Evolutionary conservation across 2,113 vertebrate genomes (phyloP).

Genomic region (Eptesicus fuscus): DNA sequence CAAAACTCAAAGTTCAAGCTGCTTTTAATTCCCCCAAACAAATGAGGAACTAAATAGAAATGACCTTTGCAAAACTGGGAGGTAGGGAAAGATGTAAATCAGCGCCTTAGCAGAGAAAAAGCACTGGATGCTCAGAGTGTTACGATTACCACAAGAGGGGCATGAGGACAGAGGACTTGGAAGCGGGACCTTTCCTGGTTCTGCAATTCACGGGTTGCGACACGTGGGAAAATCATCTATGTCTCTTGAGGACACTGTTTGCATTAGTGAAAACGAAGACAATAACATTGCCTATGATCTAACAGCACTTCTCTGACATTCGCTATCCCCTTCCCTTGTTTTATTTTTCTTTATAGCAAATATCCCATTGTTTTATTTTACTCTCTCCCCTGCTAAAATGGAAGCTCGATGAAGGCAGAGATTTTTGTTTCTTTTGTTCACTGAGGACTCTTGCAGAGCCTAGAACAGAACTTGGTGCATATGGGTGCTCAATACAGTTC

Average conservation of each 20-base stretch:
- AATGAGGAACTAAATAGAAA: not conserved
- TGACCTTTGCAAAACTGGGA: not conserved
- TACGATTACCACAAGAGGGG: not conserved
- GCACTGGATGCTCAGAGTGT: not conserved
- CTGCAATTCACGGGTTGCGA: not conserved
- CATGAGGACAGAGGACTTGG: not conserved
- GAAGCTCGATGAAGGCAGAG: not conserved
- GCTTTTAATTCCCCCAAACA: constrained; percentile 38
- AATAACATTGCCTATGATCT: not conserved
- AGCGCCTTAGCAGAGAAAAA: not conserved
- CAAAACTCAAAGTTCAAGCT: not conserved
- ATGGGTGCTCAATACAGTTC: not conserved
- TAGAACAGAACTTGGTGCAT: not conserved
- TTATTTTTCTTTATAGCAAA: constrained; percentile 21
- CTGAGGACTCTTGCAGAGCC: not conserved
- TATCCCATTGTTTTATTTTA: constrained; percentile 5
- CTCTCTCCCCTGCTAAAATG: not conserved
- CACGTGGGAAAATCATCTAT: not conserved
- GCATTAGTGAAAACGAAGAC: not conserved
- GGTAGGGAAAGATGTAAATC: not conserved
- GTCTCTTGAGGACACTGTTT: not conserved
- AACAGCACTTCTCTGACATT: not conserved
- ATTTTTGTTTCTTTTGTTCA: not conserved
- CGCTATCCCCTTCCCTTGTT: not conserved
- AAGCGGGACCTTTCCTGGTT: not conserved